Base-by-base conservation (phyloP, 1,140 invertebrate genomes). In the Lepeophtheirus salmonis region DNA sequence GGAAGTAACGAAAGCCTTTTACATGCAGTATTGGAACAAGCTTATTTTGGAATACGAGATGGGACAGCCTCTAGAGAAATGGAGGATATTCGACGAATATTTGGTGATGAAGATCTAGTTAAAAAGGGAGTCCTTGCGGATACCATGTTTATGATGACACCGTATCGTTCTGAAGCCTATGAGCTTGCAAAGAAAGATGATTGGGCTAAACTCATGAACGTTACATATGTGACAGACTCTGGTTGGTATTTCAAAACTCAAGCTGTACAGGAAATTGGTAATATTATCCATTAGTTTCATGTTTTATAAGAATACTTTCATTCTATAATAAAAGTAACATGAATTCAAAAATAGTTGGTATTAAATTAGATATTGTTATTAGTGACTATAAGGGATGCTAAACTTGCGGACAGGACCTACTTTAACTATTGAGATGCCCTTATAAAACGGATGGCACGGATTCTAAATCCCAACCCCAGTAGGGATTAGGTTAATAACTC, bases 161-260 rank as follows among this genome's bases (percentile, higher is more conserved):
- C 55, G 13, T 57, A 57, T 20, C 14, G 55, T 14, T 12, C 20
- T n/a, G 21, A 26, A 23, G 55, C 55, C 17, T 57, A 25, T 16
- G n/a, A 2, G 17, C 13, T 54, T 14, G 20, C 26, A 14, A 21
- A 57, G 16, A 21, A 17, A 17, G 26, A 57, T 16, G 16, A 48
- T 2, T 57, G 55, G 55, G 14, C 17, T 10, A 21, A 25, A 17
- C 17, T 16, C 17, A 50, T 16, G 26, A 48, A 57, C 21, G 23
- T 24, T 3, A 14, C 55, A 1, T 57, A 57, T n/a, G 26, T 57
- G 3, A 26, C 22, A 2, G 55, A 57, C 17, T 21, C 55, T 13
- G 55, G 55, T n/a, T 57, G 55, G 55, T 57, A 57, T 57, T 57
- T 57, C 30, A 57, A 57, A 25, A 57, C 55, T 13, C 26, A 23